These are phyloP conservation scores for Aythya baeri DNA, from an alignment of 2,113 vertebrate species.

Conservation along the genomic window DNA sequence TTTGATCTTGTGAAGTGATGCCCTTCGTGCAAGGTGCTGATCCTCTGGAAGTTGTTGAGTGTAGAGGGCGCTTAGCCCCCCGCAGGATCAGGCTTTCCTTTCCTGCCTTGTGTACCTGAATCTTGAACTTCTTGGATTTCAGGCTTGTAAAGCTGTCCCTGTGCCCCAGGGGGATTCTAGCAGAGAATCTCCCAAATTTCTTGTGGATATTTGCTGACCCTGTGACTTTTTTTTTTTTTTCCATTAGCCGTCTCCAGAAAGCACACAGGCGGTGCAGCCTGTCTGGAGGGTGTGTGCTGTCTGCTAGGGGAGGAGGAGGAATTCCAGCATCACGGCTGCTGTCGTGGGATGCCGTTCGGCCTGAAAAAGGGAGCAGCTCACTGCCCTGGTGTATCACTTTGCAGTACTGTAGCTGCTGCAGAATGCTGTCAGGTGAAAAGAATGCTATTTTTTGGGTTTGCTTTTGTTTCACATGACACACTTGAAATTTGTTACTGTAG, in stretches of 20 bases:
- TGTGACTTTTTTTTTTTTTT: neutral
- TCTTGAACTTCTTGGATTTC: constrained; percentile 39
- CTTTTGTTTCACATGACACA: neutral
- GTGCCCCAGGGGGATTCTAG: constrained; percentile 10
- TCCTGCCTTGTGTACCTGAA: neutral
- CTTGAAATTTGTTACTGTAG: neutral
- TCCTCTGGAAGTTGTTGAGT: constrained; percentile 51
- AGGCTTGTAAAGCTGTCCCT: constrained; percentile 38
- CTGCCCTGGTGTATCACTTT: neutral
- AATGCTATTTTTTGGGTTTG: neutral
- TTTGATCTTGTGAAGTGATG: constrained; percentile 37
- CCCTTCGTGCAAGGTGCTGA: neutral
- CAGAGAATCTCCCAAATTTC: neutral
- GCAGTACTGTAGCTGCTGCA: constrained; percentile 24
- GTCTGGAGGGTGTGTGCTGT: neutral
- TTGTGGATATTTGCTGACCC: neutral
- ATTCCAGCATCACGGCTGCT: neutral
- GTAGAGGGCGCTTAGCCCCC: constrained; percentile 56
- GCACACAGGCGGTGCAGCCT: neutral
- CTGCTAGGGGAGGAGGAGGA: neutral
- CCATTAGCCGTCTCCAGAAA: neutral
- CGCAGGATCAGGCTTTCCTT: constrained; percentile 31
- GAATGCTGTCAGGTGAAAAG: neutral
- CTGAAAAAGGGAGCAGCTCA: neutral
- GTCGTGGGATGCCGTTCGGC: neutral